phyloP scores from a whole-genome alignment of 2,113 vertebrate species.

The Clinocottus analis region DNA sequence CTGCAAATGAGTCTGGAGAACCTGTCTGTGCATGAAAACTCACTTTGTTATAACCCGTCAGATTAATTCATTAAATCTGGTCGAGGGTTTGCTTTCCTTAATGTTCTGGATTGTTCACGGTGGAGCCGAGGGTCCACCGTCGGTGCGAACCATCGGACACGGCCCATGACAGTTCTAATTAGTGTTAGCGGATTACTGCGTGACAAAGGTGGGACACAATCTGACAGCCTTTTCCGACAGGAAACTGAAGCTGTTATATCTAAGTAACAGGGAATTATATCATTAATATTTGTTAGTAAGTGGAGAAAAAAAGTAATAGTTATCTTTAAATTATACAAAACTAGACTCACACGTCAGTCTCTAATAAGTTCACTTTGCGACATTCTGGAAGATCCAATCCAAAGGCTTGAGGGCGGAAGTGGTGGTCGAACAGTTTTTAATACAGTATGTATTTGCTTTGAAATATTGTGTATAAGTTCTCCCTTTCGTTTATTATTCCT shows the following conservation, averaged over 20 bases:
- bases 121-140: neutral
- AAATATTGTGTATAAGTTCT: too few relatives aligned
- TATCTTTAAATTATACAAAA: too few relatives aligned
- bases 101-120: conserved; percentile 30
- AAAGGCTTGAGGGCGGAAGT: too few relatives aligned
- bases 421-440: too few relatives aligned
- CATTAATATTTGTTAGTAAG: neutral
- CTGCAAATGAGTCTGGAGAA: conserved; percentile 70
- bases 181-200: neutral
- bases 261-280: neutral
- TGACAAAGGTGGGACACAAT: neutral
- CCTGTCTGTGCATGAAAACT: conserved; percentile 58
- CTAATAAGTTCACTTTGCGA: too few relatives aligned
- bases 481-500: too few relatives aligned
- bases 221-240: neutral
- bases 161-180: neutral
- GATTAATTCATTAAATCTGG: conserved; percentile 65
- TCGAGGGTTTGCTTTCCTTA: conserved; percentile 40
- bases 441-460: too few relatives aligned
- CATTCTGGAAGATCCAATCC: too few relatives aligned
- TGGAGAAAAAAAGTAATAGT: too few relatives aligned
- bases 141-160: neutral
- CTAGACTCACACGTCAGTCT: too few relatives aligned
- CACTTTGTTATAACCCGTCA: conserved; percentile 59
- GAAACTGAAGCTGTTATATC: neutral